These are phyloP conservation scores for Crotalus viridis DNA, from an alignment of 2,113 vertebrate genomes.

Conservation along the genomic window DNA sequence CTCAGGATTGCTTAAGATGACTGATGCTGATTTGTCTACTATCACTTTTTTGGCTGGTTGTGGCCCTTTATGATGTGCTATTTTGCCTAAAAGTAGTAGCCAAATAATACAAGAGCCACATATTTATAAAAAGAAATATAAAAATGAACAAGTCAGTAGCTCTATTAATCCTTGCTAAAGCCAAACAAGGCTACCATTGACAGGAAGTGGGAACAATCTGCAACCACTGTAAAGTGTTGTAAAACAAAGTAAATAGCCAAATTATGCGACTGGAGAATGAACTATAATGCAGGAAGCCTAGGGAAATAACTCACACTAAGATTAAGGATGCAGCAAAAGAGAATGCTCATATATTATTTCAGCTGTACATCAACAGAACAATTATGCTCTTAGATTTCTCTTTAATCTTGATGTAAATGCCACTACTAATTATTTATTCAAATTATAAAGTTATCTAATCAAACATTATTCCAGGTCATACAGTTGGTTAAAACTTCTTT, in stretches of 20 bases:
- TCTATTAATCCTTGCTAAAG: not conserved
- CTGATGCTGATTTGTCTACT: not conserved
- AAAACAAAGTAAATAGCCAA: not conserved
- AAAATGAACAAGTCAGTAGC: not conserved
- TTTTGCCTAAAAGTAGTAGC: constrained; percentile 10
- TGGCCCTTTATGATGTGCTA: not conserved
- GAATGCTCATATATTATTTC: not conserved
- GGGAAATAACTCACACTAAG: not conserved
- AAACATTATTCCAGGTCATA: not conserved
- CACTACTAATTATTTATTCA: not conserved
- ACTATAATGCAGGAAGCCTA: not conserved
- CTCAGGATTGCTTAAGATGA: not conserved
- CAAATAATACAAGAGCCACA: not conserved
- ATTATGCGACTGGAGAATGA: not conserved
- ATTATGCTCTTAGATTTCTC: not conserved
- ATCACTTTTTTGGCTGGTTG: not conserved
- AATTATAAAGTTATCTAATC: not conserved
- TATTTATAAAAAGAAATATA: not conserved
- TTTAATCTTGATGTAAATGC: not conserved
- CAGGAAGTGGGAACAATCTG: not conserved
- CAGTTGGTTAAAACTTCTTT: not conserved
- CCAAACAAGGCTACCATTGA: not conserved
- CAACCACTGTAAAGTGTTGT: not conserved
- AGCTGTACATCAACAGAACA: not conserved
- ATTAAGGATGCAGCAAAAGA: not conserved